Percentiles rank a stretch among this genome's conserved stretches.
These are phyloP conservation scores for Sparidentex hasta DNA, from an alignment of 2,797 vertebrate genomes.

Conservation along the genomic window DNA sequence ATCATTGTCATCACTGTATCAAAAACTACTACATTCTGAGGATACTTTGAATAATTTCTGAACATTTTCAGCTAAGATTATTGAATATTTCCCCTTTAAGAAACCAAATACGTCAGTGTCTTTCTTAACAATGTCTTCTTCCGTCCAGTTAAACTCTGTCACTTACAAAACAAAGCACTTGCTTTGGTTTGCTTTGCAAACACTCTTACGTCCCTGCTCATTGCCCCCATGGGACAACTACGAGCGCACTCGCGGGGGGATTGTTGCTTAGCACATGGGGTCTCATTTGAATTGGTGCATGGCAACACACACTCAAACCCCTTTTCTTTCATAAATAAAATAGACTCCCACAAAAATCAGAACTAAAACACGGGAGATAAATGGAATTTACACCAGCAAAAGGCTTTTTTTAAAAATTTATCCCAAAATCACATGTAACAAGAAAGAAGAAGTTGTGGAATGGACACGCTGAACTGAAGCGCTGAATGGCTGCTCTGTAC, in stretches of 20 bases:
- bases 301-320: slow-evolving; percentile 43
- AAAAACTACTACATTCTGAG: no score
- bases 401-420: background rate
- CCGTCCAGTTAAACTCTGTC: background rate
- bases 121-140: background rate
- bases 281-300: slow-evolving; percentile 58
- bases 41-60: no score
- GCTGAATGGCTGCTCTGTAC: background rate
- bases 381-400: background rate
- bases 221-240: slow-evolving; percentile 48
- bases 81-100: no score
- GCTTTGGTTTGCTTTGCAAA: slow-evolving; percentile 15
- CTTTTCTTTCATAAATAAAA: slow-evolving; percentile 12
- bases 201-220: slow-evolving; percentile 32
- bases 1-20: no score
- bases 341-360: background rate
- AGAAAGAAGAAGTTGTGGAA: background rate
- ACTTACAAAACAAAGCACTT: background rate
- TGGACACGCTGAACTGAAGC: background rate
- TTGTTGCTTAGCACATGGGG: slow-evolving; percentile 69
- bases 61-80: no score
- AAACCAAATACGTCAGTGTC: background rate
- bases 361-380: background rate
- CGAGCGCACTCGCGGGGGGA: slow-evolving; percentile 37
- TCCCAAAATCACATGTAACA: background rate